A percentile compares a stretch with the other conserved stretches of the same genome.
Conservation (phyloP, 2,113 vertebrate genomes). For the Sphaerodactylus townsendi region DNA sequence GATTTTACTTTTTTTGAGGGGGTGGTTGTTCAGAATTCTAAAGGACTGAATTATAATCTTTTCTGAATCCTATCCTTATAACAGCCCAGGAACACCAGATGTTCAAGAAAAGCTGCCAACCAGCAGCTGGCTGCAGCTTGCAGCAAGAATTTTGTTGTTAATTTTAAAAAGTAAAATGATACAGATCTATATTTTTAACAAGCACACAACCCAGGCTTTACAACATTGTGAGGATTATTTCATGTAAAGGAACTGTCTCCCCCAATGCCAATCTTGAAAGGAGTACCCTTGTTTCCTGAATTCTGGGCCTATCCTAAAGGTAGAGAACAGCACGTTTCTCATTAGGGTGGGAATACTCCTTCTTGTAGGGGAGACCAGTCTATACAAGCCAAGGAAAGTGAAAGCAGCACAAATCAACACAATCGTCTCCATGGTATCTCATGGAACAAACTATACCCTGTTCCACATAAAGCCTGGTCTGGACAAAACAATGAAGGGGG, state of each 20-base stretch:
- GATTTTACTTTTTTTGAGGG: conserved; percentile 40
- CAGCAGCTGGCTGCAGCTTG: conserved; percentile 74
- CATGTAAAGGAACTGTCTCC: conserved; percentile 57
- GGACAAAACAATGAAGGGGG: too few species aligned
- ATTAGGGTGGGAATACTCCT: conserved; percentile 53
- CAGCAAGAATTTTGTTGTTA: conserved; percentile 61
- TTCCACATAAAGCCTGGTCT: too few species aligned
- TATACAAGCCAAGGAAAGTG: conserved; percentile 61
- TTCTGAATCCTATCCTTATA: conserved; percentile 74
- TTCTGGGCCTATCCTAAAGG: conserved; percentile 59
- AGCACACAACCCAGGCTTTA: conserved; percentile 48
- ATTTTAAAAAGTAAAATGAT: conserved; percentile 70
- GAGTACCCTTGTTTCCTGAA: conserved; percentile 44
- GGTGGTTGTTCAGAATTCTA: conserved; percentile 68
- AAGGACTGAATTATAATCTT: conserved; percentile 73
- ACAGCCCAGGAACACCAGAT: conserved; percentile 75
- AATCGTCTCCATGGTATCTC: conserved; percentile 31
- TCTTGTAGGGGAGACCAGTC: conserved; percentile 52
- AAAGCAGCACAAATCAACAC: conserved; percentile 63
- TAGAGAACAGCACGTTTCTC: conserved; percentile 61
- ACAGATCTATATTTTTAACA: conserved; percentile 64
- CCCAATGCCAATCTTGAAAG: conserved; percentile 60
- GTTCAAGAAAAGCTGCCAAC: conserved; percentile 76
- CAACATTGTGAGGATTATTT: conserved; percentile 45
- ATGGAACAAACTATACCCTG: not conserved